Percentiles rank a stretch among this genome's conserved stretches.
These are phyloP conservation scores for Dolichallabes microphthalmus DNA, from an alignment of 2,113 vertebrate species.

Conservation along the genomic window DNA sequence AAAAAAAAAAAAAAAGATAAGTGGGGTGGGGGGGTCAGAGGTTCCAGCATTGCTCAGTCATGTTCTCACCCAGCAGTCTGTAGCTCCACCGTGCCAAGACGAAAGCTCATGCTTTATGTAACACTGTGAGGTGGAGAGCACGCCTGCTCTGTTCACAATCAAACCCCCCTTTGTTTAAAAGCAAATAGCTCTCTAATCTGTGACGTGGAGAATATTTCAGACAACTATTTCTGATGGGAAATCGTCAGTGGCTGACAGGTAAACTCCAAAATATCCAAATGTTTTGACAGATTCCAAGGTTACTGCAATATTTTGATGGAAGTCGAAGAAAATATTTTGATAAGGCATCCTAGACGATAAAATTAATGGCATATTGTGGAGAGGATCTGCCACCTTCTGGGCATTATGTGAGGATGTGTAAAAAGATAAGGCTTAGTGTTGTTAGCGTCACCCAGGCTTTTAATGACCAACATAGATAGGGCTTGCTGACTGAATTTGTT, in stretches of 20 bases:
- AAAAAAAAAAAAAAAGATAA: slow-evolving; percentile 18
- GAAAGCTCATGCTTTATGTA: slow-evolving; percentile 63
- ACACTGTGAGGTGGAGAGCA: slow-evolving; percentile 53
- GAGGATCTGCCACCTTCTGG: slow-evolving; percentile 52
- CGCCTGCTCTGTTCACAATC: slow-evolving; percentile 62
- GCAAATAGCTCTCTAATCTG: slow-evolving; percentile 59
- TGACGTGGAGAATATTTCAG: slow-evolving; percentile 57
- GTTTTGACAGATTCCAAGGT: slow-evolving; percentile 75
- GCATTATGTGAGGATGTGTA: slow-evolving; percentile 53
- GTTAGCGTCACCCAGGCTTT: slow-evolving; percentile 43
- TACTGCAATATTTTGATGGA: slow-evolving; percentile 69
- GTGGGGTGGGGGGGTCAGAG: slow-evolving; percentile 36
- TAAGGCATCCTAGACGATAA: slow-evolving; percentile 62
- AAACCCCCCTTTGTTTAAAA: slow-evolving; percentile 67
- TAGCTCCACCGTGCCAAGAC: slow-evolving; percentile 53
- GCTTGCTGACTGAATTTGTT: slow-evolving; percentile 32
- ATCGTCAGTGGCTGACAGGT: slow-evolving; percentile 58
- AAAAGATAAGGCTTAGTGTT: slow-evolving; percentile 53
- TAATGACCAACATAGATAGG: slow-evolving; percentile 33
- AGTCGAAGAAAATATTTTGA: slow-evolving; percentile 69
- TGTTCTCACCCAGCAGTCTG: slow-evolving; percentile 60
- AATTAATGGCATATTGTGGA: slow-evolving; percentile 62
- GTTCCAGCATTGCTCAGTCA: slow-evolving; percentile 59
- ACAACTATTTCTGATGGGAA: slow-evolving; percentile 56
- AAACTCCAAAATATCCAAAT: slow-evolving; percentile 63